Conservation (phyloP, 1,140 invertebrate species). For the Orius insidiosus region DNA sequence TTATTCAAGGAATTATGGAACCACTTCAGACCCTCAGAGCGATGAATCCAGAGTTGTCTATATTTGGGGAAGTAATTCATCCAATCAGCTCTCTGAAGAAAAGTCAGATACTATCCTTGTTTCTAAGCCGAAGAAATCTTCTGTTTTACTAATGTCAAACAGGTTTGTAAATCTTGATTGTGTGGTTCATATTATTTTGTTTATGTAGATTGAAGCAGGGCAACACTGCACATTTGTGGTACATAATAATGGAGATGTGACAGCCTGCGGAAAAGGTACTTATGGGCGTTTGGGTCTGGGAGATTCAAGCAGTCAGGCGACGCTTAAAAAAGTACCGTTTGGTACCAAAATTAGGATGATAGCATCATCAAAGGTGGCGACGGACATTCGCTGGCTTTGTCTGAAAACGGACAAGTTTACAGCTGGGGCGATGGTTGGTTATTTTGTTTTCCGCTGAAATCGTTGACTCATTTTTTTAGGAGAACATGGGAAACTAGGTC, state of each 20-base stretch:
- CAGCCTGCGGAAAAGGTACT: slow-evolving; percentile 41
- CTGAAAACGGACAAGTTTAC: slow-evolving; percentile 37
- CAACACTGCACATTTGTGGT: slow-evolving; percentile 50
- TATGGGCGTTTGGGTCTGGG: slow-evolving; percentile 37
- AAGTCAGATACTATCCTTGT: slow-evolving; percentile 39
- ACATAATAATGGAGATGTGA: slow-evolving; percentile 35
- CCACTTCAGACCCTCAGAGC: slow-evolving; percentile 14
- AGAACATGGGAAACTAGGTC: slow-evolving; percentile 32
- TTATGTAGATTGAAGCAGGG: slow-evolving; percentile 44
- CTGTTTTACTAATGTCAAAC: slow-evolving; percentile 35
- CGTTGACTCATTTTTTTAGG: slow-evolving; percentile 24
- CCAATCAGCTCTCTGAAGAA: slow-evolving; percentile 42
- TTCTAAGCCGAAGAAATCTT: slow-evolving; percentile 40
- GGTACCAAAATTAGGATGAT: slow-evolving; percentile 29
- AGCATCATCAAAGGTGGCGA: slow-evolving; percentile 39
- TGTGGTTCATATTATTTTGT: slow-evolving; percentile 5
- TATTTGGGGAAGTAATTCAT: slow-evolving; percentile 52
- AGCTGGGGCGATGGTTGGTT: slow-evolving; percentile 44
- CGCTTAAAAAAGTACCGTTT: slow-evolving; percentile 32
- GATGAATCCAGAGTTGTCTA: slow-evolving; percentile 33
- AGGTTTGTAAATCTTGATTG: slow-evolving; percentile 28
- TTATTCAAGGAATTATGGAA: slow-evolving; percentile 25
- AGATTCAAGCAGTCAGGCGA: slow-evolving; percentile 35
- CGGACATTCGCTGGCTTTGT: slow-evolving; percentile 40
- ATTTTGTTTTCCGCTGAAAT: background rate